A percentile compares a stretch with the other conserved stretches of the same genome.
phyloP scores from a whole-genome alignment of 2,888 invertebrate species.

The Latrodectus hesperus region DNA sequence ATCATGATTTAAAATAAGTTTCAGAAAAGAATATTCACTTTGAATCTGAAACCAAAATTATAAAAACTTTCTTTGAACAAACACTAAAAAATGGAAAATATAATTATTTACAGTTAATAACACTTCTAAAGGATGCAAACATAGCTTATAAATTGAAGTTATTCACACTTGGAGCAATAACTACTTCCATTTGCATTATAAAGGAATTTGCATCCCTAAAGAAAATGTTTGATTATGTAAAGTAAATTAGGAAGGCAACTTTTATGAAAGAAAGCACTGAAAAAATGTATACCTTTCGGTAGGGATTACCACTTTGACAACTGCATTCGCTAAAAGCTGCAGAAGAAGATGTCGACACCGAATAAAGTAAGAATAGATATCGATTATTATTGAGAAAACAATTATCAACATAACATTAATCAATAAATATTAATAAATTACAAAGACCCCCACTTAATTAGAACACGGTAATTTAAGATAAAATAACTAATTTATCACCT shows the following conservation, averaged over 20 bases:
- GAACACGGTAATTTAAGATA: too few species aligned
- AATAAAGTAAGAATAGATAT: slow-evolving; percentile 71
- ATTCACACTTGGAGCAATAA: background rate
- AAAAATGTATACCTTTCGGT: slow-evolving; percentile 86
- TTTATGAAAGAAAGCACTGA: slow-evolving; percentile 62
- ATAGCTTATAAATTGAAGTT: background rate
- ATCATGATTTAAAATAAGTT: too few species aligned
- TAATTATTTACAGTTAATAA: too few species aligned
- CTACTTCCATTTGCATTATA: too few species aligned
- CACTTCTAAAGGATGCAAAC: too few species aligned
- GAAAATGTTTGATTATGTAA: slow-evolving; percentile 30
- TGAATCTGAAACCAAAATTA: too few species aligned
- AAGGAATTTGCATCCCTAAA: slow-evolving; percentile 16
- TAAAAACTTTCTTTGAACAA: too few species aligned
- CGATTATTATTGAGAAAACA: slow-evolving; percentile 68
- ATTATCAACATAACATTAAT: slow-evolving; percentile 49
- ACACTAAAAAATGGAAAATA: too few species aligned
- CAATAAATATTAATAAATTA: slow-evolving; percentile 11
- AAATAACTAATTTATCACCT: too few species aligned
- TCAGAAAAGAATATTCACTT: too few species aligned
- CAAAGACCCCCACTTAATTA: too few species aligned
- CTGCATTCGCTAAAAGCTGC: slow-evolving; percentile 89
- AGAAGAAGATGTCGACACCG: slow-evolving; percentile 74
- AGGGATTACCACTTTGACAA: slow-evolving; percentile 98
- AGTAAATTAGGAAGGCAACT: slow-evolving; percentile 43